A percentile compares a stretch with the other conserved stretches of the same genome.
Evolutionary conservation across 2,113 vertebrate genomes (phyloP).

Genomic region (Hyperopisus bebe): DNA sequence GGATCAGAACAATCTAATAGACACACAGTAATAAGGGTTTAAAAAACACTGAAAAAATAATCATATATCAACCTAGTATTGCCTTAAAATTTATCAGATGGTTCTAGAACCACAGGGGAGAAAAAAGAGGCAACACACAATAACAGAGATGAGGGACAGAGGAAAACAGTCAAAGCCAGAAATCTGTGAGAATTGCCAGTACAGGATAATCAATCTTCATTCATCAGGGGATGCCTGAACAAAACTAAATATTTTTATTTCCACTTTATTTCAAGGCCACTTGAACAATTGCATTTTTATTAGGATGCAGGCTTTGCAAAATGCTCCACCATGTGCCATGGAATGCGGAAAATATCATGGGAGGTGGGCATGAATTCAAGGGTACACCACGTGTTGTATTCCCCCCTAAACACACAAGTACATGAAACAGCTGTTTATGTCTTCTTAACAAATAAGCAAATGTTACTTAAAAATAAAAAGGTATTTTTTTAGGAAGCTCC

Average conservation of each 20-base stretch:
- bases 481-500: neutral
- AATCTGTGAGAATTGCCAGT: neutral
- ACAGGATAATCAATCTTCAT: constrained; percentile 8
- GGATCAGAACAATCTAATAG: neutral
- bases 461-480: neutral
- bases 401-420: neutral
- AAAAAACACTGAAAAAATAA: neutral
- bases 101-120: neutral
- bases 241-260: constrained; percentile 10
- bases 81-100: neutral
- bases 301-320: neutral
- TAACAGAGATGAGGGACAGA: neutral
- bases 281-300: neutral
- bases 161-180: neutral
- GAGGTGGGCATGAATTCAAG: neutral
- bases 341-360: neutral
- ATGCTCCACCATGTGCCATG: neutral
- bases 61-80: neutral
- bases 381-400: neutral
- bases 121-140: neutral
- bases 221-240: neutral
- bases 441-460: neutral
- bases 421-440: neutral
- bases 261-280: constrained; percentile 1
- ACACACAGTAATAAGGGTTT: neutral